Evolutionary conservation across 2,113 vertebrate genomes (phyloP).

Genomic region (Phyllostomus hastatus): DNA sequence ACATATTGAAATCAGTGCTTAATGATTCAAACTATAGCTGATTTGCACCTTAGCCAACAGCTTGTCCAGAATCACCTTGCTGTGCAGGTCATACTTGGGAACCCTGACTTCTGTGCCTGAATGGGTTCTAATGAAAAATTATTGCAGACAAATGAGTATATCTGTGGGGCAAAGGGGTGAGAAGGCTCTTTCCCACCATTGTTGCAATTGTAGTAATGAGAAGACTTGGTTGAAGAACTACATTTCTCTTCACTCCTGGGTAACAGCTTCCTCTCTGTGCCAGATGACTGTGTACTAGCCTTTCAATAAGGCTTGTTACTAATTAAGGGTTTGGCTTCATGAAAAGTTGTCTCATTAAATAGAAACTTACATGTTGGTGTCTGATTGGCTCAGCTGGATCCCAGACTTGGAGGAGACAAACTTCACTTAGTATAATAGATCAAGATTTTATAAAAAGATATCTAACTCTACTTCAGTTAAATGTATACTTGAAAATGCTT

Average conservation of each 20-base stretch:
- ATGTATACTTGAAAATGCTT: conserved; percentile 27
- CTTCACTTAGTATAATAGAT: background rate
- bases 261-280: background rate
- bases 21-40: background rate
- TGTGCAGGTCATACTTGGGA: background rate
- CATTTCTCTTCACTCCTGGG: background rate
- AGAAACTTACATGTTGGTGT: background rate
- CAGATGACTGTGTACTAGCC: background rate
- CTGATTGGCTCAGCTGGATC: background rate
- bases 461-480: background rate
- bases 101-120: background rate
- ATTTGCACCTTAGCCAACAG: background rate
- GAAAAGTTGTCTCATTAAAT: background rate
- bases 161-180: background rate
- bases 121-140: background rate
- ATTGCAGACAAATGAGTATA: background rate
- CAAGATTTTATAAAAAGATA: background rate
- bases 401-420: background rate
- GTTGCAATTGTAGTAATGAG: background rate
- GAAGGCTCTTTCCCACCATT: background rate
- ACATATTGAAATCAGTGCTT: background rate
- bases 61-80: background rate
- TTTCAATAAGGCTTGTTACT: background rate
- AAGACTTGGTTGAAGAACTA: background rate
- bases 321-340: background rate